Evolutionary conservation across 2,797 vertebrate genomes (phyloP), one percentile per base, ranked within the genome.

Genomic region (Muscicapa striata): DNA sequence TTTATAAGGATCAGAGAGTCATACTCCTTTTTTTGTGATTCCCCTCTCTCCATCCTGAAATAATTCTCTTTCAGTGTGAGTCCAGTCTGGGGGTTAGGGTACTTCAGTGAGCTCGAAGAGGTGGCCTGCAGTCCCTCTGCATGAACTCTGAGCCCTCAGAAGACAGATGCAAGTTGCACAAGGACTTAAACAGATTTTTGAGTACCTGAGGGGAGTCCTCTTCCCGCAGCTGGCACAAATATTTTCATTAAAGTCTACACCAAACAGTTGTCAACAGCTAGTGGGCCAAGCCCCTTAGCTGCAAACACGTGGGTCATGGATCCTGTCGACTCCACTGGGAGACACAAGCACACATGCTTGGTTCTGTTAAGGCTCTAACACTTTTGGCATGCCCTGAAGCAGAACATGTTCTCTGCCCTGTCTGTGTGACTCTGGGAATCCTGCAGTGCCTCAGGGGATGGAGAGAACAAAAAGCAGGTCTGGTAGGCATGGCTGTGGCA

Each of bases 231-330:
- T 76, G 55, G 49, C 19, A 11, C 11, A 45, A 29, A 23, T 38
- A n/a, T 77, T 80, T 77, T 63, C 27, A 32, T 46, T 20, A 26
- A 86, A 55, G 13, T 45, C 43, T 51, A 12, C 15, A 38, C 34
- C 43, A 62, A 54, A 61, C 6, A 40, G 18, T 43, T 69, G 36
- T n/a, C 30, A 66, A 20, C 23, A 46, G 3, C 2, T 30, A 40
- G 32, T 16, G 34, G 21, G 55, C 49, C 40, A 77, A 61, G 30
- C 1, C 9, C 10, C 19, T 48, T 30, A 36, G 20, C 0, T 0
- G 27, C 7, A 15, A 52, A 21, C 8, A 7, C 1, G 1, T 17
- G 36, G 32, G 46, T 54, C 4, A 1, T 59, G 78, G 58, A 57
- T 80, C 11, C 32, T 91, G 7, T 49, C 27, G 49, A 13, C n/a